Conservation (phyloP, 2,113 vertebrate genomes). For the Vicugna pacos region DNA sequence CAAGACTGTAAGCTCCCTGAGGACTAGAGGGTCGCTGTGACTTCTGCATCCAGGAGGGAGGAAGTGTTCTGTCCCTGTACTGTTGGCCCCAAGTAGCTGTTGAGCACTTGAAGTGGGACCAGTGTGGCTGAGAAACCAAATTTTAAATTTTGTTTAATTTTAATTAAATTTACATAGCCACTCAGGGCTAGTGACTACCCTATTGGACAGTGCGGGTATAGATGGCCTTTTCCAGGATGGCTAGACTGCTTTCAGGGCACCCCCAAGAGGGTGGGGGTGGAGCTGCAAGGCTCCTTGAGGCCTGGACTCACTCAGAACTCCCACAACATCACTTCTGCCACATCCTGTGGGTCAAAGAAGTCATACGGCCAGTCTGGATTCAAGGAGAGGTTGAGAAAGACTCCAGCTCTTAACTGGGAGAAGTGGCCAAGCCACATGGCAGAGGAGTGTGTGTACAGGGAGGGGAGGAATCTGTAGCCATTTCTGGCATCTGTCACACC, state of each 20-base stretch:
- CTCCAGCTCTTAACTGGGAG: not conserved
- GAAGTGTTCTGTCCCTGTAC: accelerated
- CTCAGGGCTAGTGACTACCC: not conserved
- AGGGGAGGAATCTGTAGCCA: not conserved
- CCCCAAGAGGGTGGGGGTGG: not conserved
- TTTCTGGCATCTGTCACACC: not conserved
- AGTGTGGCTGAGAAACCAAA: not conserved
- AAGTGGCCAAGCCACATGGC: not conserved
- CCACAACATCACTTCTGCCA: not conserved
- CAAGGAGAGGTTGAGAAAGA: not conserved
- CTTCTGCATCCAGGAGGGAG: not conserved
- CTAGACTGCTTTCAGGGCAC: not conserved
- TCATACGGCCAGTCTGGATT: not conserved
- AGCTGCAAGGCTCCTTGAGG: not conserved
- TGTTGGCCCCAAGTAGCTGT: accelerated
- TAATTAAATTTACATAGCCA: not conserved
- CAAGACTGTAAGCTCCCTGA: not conserved
- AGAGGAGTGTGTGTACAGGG: not conserved
- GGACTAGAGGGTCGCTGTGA: not conserved
- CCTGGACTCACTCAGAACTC: not conserved
- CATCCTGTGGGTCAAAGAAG: not conserved
- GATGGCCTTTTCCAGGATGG: not conserved
- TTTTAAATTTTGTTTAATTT: not conserved
- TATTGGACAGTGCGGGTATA: not conserved
- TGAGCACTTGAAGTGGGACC: not conserved